Conservation (phyloP, 2,888 invertebrate genomes). For the Zhengitettix transpicula region DNA sequence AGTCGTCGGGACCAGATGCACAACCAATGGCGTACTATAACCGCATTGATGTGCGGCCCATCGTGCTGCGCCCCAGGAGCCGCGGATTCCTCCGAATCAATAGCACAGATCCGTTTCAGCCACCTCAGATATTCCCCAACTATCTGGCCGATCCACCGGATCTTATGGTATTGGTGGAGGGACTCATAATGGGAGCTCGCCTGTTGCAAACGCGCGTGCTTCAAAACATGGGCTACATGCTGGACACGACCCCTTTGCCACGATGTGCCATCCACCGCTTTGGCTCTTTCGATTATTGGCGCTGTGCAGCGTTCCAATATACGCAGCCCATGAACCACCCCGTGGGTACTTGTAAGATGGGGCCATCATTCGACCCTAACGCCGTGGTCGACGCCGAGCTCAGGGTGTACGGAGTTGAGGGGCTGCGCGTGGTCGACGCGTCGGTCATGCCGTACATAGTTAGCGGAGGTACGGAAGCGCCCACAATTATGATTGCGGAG, state of each 20-base stretch:
- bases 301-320: slow-evolving; percentile 35
- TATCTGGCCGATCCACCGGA: slow-evolving; percentile 36
- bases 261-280: slow-evolving; percentile 38
- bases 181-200: slow-evolving; percentile 19
- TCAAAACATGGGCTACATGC: slow-evolving; percentile 16
- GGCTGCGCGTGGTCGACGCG: slow-evolving; percentile 50
- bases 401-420: slow-evolving; percentile 42
- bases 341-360: slow-evolving; percentile 23
- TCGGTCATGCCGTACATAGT: slow-evolving; percentile 47
- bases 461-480: slow-evolving; percentile 53
- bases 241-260: slow-evolving; percentile 20
- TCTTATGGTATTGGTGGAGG: slow-evolving; percentile 23
- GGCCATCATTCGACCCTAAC: slow-evolving; percentile 20
- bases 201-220: slow-evolving; percentile 17
- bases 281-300: slow-evolving; percentile 48
- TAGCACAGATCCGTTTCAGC: slow-evolving; percentile 51
- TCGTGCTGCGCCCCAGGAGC: slow-evolving; percentile 44
- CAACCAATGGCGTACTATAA: slow-evolving; percentile 14
- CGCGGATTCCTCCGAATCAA: slow-evolving; percentile 44
- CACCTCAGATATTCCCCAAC: slow-evolving; percentile 55
- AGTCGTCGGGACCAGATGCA: slow-evolving; percentile 8
- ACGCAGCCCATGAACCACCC: slow-evolving; percentile 15
- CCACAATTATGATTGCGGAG: slow-evolving; percentile 49
- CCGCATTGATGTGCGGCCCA: slow-evolving; percentile 34
- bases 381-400: slow-evolving; percentile 26